Conservation (phyloP, 2,113 vertebrate genomes). For the Maccullochella peelii region DNA sequence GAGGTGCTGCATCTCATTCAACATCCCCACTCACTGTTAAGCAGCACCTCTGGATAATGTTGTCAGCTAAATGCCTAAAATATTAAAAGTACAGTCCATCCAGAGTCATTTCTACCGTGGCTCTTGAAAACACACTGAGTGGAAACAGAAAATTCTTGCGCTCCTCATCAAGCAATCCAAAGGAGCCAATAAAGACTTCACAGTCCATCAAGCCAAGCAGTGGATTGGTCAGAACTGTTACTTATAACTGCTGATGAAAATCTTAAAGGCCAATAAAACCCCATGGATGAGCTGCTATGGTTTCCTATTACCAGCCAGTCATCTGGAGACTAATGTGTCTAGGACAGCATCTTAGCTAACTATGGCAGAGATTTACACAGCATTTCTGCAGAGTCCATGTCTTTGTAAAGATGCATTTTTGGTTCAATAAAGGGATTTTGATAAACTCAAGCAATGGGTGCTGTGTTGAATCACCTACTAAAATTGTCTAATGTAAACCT, state of each 20-base stretch:
- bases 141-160: slow-evolving; percentile 34
- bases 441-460: slow-evolving; percentile 1
- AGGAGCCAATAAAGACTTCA: slow-evolving; percentile 66
- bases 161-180: slow-evolving; percentile 55
- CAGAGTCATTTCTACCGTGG: not conserved
- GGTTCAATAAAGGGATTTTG: slow-evolving; percentile 7
- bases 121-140: slow-evolving; percentile 28
- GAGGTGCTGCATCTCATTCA: not conserved
- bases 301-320: slow-evolving; percentile 63
- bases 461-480: slow-evolving; percentile 4
- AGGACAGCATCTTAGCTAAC: slow-evolving; percentile 56
- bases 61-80: slow-evolving; percentile 20
- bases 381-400: not conserved
- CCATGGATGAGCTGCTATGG: slow-evolving; percentile 57
- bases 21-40: not conserved
- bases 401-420: slow-evolving; percentile 11
- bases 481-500: not conserved
- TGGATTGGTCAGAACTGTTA: slow-evolving; percentile 73
- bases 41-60: not conserved
- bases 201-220: slow-evolving; percentile 60
- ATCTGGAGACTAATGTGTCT: slow-evolving; percentile 60
- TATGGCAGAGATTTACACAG: slow-evolving; percentile 41
- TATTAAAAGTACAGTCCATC: slow-evolving; percentile 15
- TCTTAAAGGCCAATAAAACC: slow-evolving; percentile 71
- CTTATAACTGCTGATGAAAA: slow-evolving; percentile 72